Conservation (phyloP, 2,113 vertebrate species). For the Aldabrachelys gigantea region DNA sequence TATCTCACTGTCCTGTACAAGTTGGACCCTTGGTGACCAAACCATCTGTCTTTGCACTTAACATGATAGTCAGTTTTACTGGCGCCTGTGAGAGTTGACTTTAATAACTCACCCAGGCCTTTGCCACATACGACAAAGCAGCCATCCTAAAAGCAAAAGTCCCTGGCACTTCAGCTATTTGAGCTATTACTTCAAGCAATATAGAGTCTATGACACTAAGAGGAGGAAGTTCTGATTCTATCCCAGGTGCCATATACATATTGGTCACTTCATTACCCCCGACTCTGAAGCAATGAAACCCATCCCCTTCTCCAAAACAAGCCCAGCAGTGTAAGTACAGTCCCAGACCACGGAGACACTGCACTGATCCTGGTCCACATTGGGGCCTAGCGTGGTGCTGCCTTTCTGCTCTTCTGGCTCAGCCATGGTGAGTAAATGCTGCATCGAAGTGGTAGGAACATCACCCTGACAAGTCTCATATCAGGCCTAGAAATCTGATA, state of each 20-base stretch:
- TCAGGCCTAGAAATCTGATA: not conserved
- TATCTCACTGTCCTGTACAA: not conserved
- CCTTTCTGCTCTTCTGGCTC: constrained; percentile 27
- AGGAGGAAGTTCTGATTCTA: not conserved
- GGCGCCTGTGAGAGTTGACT: not conserved
- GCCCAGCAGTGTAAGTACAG: not conserved
- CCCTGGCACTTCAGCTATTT: not conserved
- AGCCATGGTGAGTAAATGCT: constrained; percentile 36
- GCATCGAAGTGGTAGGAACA: constrained; percentile 18
- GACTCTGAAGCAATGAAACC: constrained; percentile 20
- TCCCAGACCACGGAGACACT: not conserved
- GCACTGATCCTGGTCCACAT: constrained; percentile 4
- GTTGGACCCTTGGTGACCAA: not conserved
- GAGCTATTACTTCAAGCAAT: not conserved
- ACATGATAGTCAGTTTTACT: not conserved
- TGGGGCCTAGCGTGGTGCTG: not conserved
- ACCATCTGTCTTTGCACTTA: not conserved
- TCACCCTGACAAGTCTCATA: constrained; percentile 7
- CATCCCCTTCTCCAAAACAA: constrained; percentile 8
- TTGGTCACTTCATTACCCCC: constrained; percentile 29
- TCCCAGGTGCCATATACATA: not conserved
- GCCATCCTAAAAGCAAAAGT: not conserved
- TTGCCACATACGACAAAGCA: not conserved
- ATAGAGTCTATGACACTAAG: not conserved
- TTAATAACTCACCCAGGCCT: not conserved